A percentile compares a stretch with the other conserved stretches of the same genome.
phyloP scores from a whole-genome alignment of 2,113 vertebrate species.

The Siniperca chuatsi region DNA sequence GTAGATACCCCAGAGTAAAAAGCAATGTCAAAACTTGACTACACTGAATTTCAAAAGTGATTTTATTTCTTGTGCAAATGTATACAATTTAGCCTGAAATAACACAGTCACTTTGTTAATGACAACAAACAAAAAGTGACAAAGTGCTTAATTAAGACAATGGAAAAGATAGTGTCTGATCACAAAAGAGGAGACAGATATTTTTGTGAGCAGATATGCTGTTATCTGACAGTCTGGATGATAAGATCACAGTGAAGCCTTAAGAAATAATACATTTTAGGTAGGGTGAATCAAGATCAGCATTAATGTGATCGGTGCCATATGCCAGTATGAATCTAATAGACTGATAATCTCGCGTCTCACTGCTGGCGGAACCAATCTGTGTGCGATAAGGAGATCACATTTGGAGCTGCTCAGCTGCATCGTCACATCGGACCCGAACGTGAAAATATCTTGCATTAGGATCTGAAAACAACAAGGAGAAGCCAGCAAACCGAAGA shows the following conservation, averaged over 20 bases:
- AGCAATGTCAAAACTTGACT: conserved; percentile 34
- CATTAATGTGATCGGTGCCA: conserved; percentile 58
- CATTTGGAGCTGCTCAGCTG: conserved; percentile 88
- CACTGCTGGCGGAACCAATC: conserved; percentile 91
- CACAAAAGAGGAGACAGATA: conserved; percentile 58
- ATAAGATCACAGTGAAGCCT: conserved; percentile 66
- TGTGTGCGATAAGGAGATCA: conserved; percentile 89
- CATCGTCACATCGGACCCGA: conserved; percentile 79
- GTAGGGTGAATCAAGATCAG: conserved; percentile 51
- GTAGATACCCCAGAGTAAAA: conserved; percentile 38
- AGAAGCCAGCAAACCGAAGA: conserved; percentile 35
- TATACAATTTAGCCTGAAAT: conserved; percentile 31
- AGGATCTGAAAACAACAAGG: conserved; percentile 71
- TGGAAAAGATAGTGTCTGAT: conserved; percentile 38
- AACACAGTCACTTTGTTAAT: conserved; percentile 50
- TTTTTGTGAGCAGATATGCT: conserved; percentile 39
- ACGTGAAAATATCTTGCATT: conserved; percentile 65
- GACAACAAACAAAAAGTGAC: conserved; percentile 67
- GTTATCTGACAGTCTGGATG: conserved; percentile 59
- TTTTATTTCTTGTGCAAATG: conserved; percentile 42
- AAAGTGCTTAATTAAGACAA: conserved; percentile 73
- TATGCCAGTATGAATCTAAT: conserved; percentile 72
- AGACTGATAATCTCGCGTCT: conserved; percentile 76
- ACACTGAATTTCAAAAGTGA: conserved; percentile 23
- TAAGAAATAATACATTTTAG: conserved; percentile 60